Conservation (phyloP, 2,113 vertebrate genomes). For the Petroica traversi region DNA sequence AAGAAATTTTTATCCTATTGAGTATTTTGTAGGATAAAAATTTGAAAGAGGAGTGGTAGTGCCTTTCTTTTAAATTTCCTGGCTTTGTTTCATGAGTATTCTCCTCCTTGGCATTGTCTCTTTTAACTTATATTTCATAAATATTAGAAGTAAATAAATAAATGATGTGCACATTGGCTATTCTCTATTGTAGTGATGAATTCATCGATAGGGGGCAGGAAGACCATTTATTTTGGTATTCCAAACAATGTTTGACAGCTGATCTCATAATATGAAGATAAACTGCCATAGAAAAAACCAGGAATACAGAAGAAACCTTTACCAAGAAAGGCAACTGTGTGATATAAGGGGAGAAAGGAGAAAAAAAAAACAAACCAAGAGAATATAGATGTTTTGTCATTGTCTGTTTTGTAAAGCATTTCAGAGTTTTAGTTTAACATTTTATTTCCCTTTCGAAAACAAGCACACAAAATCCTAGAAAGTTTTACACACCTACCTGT, state of each 20-base stretch:
- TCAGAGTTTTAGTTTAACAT: not conserved
- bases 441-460: not conserved
- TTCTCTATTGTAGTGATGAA: not conserved
- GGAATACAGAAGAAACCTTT: not conserved
- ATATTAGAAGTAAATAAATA: not conserved
- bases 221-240: not conserved
- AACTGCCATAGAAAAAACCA: not conserved
- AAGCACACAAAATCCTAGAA: not conserved
- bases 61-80: not conserved
- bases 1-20: not conserved
- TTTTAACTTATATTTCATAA: not conserved
- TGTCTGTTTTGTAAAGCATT: not conserved
- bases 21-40: not conserved
- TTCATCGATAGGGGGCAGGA: not conserved
- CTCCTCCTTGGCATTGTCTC: not conserved
- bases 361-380: accelerated
- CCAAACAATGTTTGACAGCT: not conserved
- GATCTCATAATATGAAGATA: not conserved
- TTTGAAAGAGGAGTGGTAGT: not conserved
- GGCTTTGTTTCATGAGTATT: not conserved
- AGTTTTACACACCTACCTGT: accelerated
- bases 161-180: not conserved
- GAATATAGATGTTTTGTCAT: not conserved
- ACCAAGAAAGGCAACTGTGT: not conserved
- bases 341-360: not conserved